Evolutionary conservation across 2,888 invertebrate species (phyloP), one percentile per base, ranked within the genome.

Genomic region (Orgyia antiqua): DNA sequence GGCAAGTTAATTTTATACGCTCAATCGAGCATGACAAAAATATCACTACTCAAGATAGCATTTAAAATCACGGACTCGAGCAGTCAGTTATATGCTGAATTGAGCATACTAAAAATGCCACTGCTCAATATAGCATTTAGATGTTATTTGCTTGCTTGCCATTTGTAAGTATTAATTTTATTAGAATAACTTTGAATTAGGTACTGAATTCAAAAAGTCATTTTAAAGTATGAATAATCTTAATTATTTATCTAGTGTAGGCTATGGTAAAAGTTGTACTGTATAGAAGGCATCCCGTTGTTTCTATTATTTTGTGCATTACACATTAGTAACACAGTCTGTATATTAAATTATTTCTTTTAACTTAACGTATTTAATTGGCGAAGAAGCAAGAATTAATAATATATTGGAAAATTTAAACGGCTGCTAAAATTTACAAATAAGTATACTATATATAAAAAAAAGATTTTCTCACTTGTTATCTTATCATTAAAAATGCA

Each of bases 231-330:
- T 9, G 21, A 39, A 40, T 32, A 42, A 50, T 63, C 59, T 68
- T 71, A 68, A 63, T 55, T 54, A 65, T 65, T 78, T 71, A 78
- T 67, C 76, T 80, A 82, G 38, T 66, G 68, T 79, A 83, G 70
- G 76, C 73, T 86, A 86, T 83, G 80, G 82, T 67, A 63, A 74
- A 69, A 82, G 69, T 87, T 87, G 87, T 87, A 87, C 87, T 87
- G 87, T 80, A 55, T 60, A 57, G 68, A 87, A 87, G 87, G 87
- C 87, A 87, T 84, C 67, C 78, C 82, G 87, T 87, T 87, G 65
- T 65, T 74, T n/a, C 68, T 59, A 12, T 68, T 66, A 60, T 61
- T 60, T 66, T 71, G 68, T 77, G 80, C 64, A 68, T 74, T 73
- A 82, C 74, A 58, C 72, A 42, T 63, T 75, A 78, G 71, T 83